Evolutionary conservation across 2,113 vertebrate species (phyloP), one percentile per base, ranked within the genome.

Genomic region (Pyxicephalus adspersus): DNA sequence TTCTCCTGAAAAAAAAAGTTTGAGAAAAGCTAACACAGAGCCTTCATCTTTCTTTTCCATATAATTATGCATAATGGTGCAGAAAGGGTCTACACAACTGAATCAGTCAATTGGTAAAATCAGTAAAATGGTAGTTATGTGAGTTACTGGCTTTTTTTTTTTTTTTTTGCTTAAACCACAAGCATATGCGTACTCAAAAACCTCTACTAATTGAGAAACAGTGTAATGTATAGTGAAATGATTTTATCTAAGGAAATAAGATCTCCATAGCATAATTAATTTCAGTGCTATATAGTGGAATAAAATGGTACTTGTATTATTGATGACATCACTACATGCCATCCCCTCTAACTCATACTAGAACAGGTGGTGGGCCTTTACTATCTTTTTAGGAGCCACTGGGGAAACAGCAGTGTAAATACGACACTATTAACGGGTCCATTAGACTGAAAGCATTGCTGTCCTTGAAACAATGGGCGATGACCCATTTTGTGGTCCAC

Each of bases 251-350:
- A 5, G 19, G 19, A 51, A 55, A 54, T 31, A 0, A 31, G 52
- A 72, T 72, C 68, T 19, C 68, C 68, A 72, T 72, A 51, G 25
- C 26, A 55, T 72, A 72, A 72, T 72, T 72, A 54, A 72, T 72
- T 72, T 72, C 26, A 55, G 3, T 54, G 25, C 34, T 28, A 26
- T 72, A 25, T 72, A 9, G 18, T 20, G 68, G 51, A 72, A 72
- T 72, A 72, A 72, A 54, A 54, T 18, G 11, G 50, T 51, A 72
- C 25, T 55, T 34, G 65, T 67, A 45, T 23, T 50, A 34, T 50
- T 67, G 68, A 72, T 72, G 51, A 72, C 68, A 72, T 72, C 68
- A 72, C 29, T 55, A 54, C 68, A 55, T 72, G 68, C 68, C 68
- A 72, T 55, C 23, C 16, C 51, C 51, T 28, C 50, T 50, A 72